Evolutionary conservation across 2,888 invertebrate genomes (phyloP).

Genomic region (Mimas tiliae): DNA sequence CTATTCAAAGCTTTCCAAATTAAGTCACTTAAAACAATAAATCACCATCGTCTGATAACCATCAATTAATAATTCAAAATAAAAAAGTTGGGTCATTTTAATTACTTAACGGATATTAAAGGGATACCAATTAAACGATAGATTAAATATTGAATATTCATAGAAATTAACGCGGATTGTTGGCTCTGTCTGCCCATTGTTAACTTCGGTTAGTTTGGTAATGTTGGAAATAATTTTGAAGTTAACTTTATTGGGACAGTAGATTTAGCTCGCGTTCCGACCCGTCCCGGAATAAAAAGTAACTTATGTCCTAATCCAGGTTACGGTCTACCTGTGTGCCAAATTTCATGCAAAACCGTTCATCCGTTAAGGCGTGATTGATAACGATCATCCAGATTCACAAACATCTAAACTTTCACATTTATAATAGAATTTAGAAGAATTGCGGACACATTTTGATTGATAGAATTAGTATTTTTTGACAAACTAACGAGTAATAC

Average conservation of each 20-base stretch:
- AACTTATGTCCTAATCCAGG: no score
- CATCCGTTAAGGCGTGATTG: no score
- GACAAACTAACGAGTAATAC: no score
- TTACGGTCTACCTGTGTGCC: no score
- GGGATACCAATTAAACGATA: conserved; percentile 29
- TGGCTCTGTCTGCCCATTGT: conserved; percentile 16
- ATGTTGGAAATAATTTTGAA: conserved; percentile 3
- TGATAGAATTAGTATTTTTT: no score
- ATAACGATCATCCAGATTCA: no score
- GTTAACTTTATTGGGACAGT: not conserved
- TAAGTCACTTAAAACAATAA: not conserved
- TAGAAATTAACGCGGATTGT: conserved; percentile 29
- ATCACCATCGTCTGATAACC: not conserved
- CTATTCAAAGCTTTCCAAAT: not conserved
- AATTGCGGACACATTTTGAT: no score
- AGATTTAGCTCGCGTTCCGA: no score
- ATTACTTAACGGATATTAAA: conserved; percentile 25
- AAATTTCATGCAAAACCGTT: no score
- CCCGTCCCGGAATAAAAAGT: no score
- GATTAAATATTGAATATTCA: conserved; percentile 34
- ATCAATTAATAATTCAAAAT: conserved; percentile 27
- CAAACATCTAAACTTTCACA: no score
- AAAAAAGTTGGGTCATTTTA: conserved; percentile 25
- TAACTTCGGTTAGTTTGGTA: conserved; percentile 20
- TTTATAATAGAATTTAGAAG: no score